Evolutionary conservation across 2,888 invertebrate species (phyloP), one percentile per base, ranked within the genome.

Genomic region (Erynnis tages): DNA sequence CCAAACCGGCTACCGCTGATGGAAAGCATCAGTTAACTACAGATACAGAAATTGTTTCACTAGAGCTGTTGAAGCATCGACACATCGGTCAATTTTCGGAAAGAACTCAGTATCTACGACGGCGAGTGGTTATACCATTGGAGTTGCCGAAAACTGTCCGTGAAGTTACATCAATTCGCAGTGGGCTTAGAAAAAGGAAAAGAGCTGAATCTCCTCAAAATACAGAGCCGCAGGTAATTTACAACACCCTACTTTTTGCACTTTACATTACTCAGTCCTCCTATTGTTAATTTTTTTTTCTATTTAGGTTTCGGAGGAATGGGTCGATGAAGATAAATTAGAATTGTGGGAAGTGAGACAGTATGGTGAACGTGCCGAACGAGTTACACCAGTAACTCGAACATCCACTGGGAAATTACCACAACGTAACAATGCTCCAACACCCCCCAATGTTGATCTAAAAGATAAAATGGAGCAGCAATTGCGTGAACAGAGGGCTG

Each of bases 331-430:
- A 81, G 97, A 98, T 61, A 96, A 96, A 74, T 83, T 99, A 35
- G 98, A 98, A 73, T 82, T 99, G 29, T 98, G 98, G 98, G 98
- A 98, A 85, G 97, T 98, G 55, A 96, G 96, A 67, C 94, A 95
- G 67, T 97, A 97, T 75, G 96, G 96, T 14, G 97, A 97, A 79
- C 93, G 91, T 62, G 84, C 90, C 76, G 93, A 93, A 83, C 92
- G 93, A 73, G 91, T 91, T 70, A 93, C 94, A 75, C 94, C 95
- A 79, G 92, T 96, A 73, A 94, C 96, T 73, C 92, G 96, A 84
- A 93, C 96, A 65, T 92, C 94, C 57, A 94, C 97, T 27, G 94
- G 96, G 71, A 93, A 91, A 81, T 79, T 91, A 65, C 93, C 91
- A 53, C 82, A 76, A 67, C 91, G 88, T 48, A 72, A 66, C 47